Base-by-base conservation (phyloP, 2,888 invertebrate genomes). In the Fragum whitleyi region DNA sequence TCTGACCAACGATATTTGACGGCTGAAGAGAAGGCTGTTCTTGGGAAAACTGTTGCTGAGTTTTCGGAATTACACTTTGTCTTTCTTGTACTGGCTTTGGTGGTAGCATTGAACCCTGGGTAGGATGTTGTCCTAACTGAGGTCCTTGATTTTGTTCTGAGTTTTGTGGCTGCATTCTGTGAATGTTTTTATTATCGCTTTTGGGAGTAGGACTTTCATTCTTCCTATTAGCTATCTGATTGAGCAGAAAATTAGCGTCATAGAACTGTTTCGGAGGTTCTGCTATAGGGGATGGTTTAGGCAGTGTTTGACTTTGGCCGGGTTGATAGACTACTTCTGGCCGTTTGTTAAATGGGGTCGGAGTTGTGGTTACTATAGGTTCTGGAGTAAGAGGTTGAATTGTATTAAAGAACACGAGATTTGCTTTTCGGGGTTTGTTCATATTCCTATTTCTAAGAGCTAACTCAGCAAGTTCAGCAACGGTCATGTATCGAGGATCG, bases 381-480 rank as follows among this genome's bases (percentile, higher is more conserved):
- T 55, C 21, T 42, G 14, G 47, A 0, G 32, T 53, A n/a, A 57
- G 28, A n/a, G 77, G 71, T 19, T 21, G 57, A 23, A 47, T 23
- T 21, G 77, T 72, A 67, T 77, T 72, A 29, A 77, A 79, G 21
- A 78, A 80, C 19, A 67, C 69, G 26, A 80, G 77, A 26, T 62
- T 5, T n/a, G 75, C 78, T 57, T 57, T n/a, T 7, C 28, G n/a
- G 16, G 21, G 29, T 55, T 76, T 51, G 14, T 23, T n/a, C 39
- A 29, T 21, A 19, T 11, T 21, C 14, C 51, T 32, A 9, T 71
- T 68, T 26, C 68, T 26, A 2, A 84, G 28, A n/a, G 81, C 74
- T 29, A 74, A 77, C 7, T 70, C 67, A 7, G 84, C 77, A 21
- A 84, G 71, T 51, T 84, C 84, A 11, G 78, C 59, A 6, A 78